These are phyloP conservation scores for Callyntrura guangdongensis DNA, from an alignment of 2,888 invertebrate species.

Conservation along the genomic window DNA sequence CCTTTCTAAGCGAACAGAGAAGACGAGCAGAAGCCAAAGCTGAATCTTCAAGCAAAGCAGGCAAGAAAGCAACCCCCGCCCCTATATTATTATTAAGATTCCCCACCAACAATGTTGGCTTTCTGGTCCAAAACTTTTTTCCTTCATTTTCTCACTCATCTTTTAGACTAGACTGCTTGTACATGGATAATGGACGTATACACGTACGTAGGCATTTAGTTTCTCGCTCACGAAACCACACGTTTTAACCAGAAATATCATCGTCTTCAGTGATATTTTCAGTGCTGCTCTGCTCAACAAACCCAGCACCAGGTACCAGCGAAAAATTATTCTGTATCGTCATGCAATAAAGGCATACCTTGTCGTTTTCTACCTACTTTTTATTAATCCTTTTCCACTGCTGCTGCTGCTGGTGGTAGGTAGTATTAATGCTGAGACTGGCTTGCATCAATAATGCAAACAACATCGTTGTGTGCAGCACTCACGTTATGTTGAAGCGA, in stretches of 20 bases:
- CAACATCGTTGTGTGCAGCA: conserved; percentile 32
- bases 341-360: conserved; percentile 12
- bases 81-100: conserved; percentile 74
- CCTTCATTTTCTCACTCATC: conserved; percentile 48
- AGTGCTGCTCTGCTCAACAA: background rate
- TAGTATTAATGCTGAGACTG: background rate
- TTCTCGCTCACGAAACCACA: conserved; percentile 26
- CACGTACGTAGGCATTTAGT: background rate
- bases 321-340: background rate
- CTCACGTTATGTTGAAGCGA: conserved; percentile 57
- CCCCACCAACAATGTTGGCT: conserved; percentile 67
- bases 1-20: conserved; percentile 58
- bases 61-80: conserved; percentile 73
- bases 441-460: conserved; percentile 13
- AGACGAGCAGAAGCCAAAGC: conserved; percentile 45
- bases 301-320: conserved; percentile 43
- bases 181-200: background rate
- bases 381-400: background rate
- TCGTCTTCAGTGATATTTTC: background rate
- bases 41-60: conserved; percentile 75
- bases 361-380: background rate
- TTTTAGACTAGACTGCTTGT: conserved; percentile 14
- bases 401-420: background rate
- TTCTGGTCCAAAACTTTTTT: conserved; percentile 73
- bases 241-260: conserved; percentile 2